Percentiles rank a stretch among this genome's conserved stretches.
phyloP scores from a whole-genome alignment of 2,113 vertebrate genomes.

The Podiceps cristatus region DNA sequence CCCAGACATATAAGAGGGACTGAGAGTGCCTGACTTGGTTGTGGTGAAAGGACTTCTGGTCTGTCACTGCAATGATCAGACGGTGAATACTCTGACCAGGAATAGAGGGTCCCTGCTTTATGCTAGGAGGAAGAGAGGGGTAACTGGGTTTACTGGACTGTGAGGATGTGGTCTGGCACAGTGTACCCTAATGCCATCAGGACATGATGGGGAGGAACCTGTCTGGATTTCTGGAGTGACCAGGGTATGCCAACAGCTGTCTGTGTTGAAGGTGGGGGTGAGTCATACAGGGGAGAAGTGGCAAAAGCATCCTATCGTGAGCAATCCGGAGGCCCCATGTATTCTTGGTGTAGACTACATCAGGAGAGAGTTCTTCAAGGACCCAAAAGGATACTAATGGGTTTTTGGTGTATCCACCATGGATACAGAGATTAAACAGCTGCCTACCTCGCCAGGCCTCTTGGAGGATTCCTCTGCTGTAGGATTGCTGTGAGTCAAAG shows the following conservation, averaged over 20 bases:
- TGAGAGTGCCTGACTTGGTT: background rate
- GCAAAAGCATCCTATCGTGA: background rate
- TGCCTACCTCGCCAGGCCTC: background rate
- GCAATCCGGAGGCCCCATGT: accelerated
- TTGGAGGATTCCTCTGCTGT: background rate
- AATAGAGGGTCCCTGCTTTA: background rate
- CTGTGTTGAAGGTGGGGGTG: background rate
- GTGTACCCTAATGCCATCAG: background rate
- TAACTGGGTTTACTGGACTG: background rate
- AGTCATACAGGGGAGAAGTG: background rate
- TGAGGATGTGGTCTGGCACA: background rate
- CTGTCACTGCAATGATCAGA: background rate
- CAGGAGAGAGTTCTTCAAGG: background rate
- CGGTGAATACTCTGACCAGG: background rate
- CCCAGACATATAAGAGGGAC: background rate
- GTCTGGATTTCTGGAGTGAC: background rate
- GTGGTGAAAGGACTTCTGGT: background rate
- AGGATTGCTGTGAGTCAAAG: background rate
- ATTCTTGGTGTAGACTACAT: background rate
- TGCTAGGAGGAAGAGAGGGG: background rate
- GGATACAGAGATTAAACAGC: background rate
- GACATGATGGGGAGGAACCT: accelerated
- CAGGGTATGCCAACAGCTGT: background rate
- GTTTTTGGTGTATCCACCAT: background rate
- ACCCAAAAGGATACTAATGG: background rate